Base-by-base conservation (phyloP, 1,140 invertebrate species). In the Lerema accius region DNA sequence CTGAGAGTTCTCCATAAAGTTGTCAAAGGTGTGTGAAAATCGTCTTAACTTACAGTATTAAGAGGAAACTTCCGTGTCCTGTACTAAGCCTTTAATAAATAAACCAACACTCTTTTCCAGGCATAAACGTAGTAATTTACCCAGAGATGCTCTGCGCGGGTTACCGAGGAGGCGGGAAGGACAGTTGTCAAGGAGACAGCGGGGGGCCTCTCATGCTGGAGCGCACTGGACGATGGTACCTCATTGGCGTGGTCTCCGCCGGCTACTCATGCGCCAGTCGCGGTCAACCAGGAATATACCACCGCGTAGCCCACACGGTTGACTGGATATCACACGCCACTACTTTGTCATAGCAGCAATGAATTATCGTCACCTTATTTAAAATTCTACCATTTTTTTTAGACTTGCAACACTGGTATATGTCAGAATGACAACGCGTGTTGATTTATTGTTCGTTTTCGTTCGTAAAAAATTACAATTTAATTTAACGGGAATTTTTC, bases 61-160 rank as follows among this genome's bases (percentile, higher is more conserved):
- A n/a, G n/a, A n/a, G n/a, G n/a, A n/a, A n/a, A n/a, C n/a, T n/a
- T n/a, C n/a, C n/a, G n/a, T n/a, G n/a, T n/a, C n/a, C n/a, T n/a
- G n/a, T n/a, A n/a, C n/a, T n/a, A n/a, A n/a, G n/a, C n/a, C n/a
- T n/a, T n/a, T n/a, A n/a, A n/a, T n/a, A n/a, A n/a, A 40, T 28
- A 37, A 15, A 15, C 23, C 26, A 3, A 51, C 23, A 5, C n/a
- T 26, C 7, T 55, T 9, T 86, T 90, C 11, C 82, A 92, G 91
- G 91, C 53, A 98, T 98, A 71, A 97, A 98, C 83, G 97, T 98
- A 28, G 94, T 97, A 5, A 98, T 98, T 73, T 97, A 98, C 83
- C 97, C 97, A 59, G 97, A 98, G 91, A 99, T 99, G 98, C 95
- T 99, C 85, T 99, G 98, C 87, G 98, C 98, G 3, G 98, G 98